These are phyloP conservation scores for Callorhinus ursinus DNA, from an alignment of 2,113 vertebrate species.

Conservation along the genomic window DNA sequence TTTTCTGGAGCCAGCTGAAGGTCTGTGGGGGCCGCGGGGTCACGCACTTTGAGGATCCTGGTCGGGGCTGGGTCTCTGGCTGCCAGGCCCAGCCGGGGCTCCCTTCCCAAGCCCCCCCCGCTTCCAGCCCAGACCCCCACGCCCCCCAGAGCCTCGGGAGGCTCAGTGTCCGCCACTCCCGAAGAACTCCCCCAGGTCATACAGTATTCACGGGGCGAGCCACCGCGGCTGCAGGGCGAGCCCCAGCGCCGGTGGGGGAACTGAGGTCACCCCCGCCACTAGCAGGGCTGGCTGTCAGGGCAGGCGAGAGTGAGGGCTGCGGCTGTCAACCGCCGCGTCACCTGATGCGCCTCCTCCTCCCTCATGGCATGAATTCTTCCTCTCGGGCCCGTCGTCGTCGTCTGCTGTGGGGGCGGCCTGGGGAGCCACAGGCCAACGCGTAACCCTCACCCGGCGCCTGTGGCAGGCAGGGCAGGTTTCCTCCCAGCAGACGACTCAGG, in stretches of 20 bases:
- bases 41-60: rapidly evolving
- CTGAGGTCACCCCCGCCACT: not conserved
- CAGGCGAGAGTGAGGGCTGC: not conserved
- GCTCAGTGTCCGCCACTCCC: not conserved
- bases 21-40: not conserved
- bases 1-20: not conserved
- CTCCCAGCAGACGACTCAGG: no score
- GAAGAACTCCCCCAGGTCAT: rapidly evolving
- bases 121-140: not conserved
- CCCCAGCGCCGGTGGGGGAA: not conserved
- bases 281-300: not conserved
- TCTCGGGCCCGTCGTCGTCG: rapidly evolving
- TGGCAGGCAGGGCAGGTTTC: not conserved
- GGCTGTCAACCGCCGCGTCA: not conserved
- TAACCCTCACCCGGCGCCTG: not conserved
- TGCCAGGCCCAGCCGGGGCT: not conserved
- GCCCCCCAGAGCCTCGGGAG: not conserved
- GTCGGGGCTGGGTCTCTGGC: not conserved
- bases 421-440: not conserved
- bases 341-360: not conserved
- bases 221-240: not conserved
- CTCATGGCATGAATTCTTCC: not conserved
- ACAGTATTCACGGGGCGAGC: not conserved
- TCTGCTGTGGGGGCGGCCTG: not conserved
- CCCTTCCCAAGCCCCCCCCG: not conserved